Percentiles rank a stretch among this genome's conserved stretches.
Conservation (phyloP, 2,797 vertebrate genomes). For the Pelobates cultripes region DNA sequence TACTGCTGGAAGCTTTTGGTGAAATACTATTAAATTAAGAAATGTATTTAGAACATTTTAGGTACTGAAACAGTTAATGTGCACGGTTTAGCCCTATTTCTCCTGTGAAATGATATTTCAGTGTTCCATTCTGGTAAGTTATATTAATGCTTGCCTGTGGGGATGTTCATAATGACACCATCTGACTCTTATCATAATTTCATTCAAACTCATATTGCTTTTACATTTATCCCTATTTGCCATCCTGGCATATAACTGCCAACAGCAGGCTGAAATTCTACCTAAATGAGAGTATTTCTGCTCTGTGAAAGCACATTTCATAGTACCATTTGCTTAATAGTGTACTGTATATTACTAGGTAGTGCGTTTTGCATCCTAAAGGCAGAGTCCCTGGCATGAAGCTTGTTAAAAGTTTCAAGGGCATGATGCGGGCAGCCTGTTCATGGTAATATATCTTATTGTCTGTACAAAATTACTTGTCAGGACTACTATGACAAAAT, state of each 20-base stretch:
- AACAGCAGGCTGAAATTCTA: constrained; percentile 75
- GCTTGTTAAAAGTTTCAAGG: constrained; percentile 67
- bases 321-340: constrained; percentile 75
- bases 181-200: constrained; percentile 75
- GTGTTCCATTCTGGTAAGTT: constrained; percentile 63
- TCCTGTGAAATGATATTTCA: constrained; percentile 64
- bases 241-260: constrained; percentile 70
- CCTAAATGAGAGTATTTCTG: constrained; percentile 73
- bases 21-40: background rate
- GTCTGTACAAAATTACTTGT: constrained; percentile 37
- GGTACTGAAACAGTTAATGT: constrained; percentile 61
- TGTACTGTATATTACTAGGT: constrained; percentile 65
- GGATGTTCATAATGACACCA: constrained; percentile 69
- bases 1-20: background rate
- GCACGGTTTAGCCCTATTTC: constrained; percentile 52
- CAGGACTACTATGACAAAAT: constrained; percentile 4
- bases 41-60: background rate
- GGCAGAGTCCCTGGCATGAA: constrained; percentile 62
- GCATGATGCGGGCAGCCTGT: constrained; percentile 54
- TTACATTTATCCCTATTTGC: constrained; percentile 72
- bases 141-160: constrained; percentile 70
- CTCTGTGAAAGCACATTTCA: constrained; percentile 68
- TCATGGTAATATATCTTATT: constrained; percentile 56
- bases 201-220: constrained; percentile 73
- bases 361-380: constrained; percentile 60